A percentile compares a stretch with the other conserved stretches of the same genome.
Conservation (phyloP, 2,797 vertebrate species). For the Heliangelus exortis region DNA sequence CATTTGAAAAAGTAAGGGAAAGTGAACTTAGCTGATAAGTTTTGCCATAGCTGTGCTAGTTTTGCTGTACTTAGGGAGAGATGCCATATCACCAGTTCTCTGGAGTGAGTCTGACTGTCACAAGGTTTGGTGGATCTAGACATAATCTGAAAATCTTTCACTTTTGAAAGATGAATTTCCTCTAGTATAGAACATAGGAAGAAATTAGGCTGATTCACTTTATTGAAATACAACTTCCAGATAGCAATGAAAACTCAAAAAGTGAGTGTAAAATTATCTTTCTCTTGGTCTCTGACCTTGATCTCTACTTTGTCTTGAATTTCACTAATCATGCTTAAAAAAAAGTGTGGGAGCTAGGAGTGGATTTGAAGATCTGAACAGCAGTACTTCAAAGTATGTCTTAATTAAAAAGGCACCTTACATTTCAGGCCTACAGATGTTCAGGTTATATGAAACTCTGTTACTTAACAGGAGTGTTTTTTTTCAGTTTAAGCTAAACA, state of each 20-base stretch:
- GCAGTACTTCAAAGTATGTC: neutral
- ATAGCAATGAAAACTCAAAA: neutral
- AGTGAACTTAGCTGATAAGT: neutral
- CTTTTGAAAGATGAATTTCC: neutral
- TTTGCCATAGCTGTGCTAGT: neutral
- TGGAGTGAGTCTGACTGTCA: neutral
- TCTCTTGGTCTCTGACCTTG: neutral
- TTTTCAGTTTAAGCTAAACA: neutral
- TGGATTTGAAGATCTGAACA: neutral
- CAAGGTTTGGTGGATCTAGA: neutral
- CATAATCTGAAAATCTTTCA: neutral
- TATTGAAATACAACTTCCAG: neutral
- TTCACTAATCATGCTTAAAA: neutral
- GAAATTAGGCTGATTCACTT: neutral
- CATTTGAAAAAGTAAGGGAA: neutral
- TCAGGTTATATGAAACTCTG: neutral
- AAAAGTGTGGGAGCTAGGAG: neutral
- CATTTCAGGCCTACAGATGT: neutral
- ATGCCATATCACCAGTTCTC: neutral
- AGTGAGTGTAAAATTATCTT: neutral
- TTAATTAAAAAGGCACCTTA: neutral
- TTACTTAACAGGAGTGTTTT: neutral
- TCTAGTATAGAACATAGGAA: neutral
- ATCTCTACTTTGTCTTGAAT: neutral
- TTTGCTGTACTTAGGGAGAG: neutral